Base-by-base conservation (phyloP, 2,888 invertebrate genomes). In the Hydraecia micacea region DNA sequence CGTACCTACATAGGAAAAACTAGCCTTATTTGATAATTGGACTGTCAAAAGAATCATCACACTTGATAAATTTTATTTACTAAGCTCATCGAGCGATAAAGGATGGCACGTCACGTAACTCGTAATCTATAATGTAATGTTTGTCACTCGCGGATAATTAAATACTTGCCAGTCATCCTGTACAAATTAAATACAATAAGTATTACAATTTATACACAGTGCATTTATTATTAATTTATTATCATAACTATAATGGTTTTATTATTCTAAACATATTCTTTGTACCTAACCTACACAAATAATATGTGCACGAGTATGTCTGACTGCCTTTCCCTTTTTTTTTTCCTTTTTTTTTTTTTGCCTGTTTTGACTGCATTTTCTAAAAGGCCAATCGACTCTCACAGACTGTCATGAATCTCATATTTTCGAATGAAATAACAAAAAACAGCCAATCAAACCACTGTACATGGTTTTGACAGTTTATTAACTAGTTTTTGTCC, bases 151-250 rank as follows among this genome's bases (percentile, higher is more conserved):
- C 42, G 21, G 21, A 28, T 73, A 85, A 80, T 77, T 76, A 76
- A 84, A 86, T 80, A 74, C 52, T 60, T 83, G 84, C 84, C 32
- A 79, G 84, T 86, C 86, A 84, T 84, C 42, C 65, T 75, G 42
- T 21, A 58, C 15, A 65, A 74, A 81, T 74, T 74, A 77, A 49
- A 28, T 28, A 74, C 21, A 73, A 42, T 81, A n/a, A n/a, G n/a
- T n/a, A 39, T 36, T 74, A 49, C 25, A 25, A 49, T 62, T 62
- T 49, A 55, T 52, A 69, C 25, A 63, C 15, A 49, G 9, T 72
- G 49, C 42, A 58, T 79, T 55, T 2, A 77, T 39, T 69, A 15
- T 60, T 32, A 32, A 32, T 32, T 2, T 2, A 32, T 32, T n/a
- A 60, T 65, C 11, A 77, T n/a, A 46, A 78, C 15, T 32, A 46